phyloP scores from a whole-genome alignment of 2,797 vertebrate species.

The Calcarius lapponicus region DNA sequence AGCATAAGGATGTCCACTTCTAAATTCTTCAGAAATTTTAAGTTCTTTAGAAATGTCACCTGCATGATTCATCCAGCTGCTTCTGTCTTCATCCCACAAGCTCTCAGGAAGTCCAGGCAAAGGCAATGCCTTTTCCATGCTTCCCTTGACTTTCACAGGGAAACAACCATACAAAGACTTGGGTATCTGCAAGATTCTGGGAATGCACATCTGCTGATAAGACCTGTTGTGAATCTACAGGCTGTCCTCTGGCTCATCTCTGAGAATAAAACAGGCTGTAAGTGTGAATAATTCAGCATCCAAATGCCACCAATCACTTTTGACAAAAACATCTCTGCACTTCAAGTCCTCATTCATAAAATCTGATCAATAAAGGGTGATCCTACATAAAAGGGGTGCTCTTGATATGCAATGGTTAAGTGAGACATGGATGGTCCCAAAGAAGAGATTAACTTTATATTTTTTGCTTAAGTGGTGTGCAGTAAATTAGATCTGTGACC shows the following conservation, averaged over 20 bases:
- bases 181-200: background rate
- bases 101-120: background rate
- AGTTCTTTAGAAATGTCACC: background rate
- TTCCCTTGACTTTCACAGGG: background rate
- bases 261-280: background rate
- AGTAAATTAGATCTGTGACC: background rate
- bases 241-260: background rate
- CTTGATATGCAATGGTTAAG: background rate
- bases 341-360: background rate
- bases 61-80: background rate
- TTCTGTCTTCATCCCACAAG: background rate
- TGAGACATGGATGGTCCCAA: background rate
- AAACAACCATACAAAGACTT: background rate
- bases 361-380: background rate
- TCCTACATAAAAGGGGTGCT: background rate
- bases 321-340: background rate
- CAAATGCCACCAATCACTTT: background rate
- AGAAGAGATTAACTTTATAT: background rate
- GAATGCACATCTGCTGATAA: background rate
- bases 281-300: background rate
- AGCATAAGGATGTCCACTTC: background rate
- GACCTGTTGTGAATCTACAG: background rate
- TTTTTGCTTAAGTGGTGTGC: background rate
- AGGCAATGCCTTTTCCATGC: background rate
- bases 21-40: background rate